Conservation (phyloP, 2,888 invertebrate species). For the Eutolmus rufibarbis region DNA sequence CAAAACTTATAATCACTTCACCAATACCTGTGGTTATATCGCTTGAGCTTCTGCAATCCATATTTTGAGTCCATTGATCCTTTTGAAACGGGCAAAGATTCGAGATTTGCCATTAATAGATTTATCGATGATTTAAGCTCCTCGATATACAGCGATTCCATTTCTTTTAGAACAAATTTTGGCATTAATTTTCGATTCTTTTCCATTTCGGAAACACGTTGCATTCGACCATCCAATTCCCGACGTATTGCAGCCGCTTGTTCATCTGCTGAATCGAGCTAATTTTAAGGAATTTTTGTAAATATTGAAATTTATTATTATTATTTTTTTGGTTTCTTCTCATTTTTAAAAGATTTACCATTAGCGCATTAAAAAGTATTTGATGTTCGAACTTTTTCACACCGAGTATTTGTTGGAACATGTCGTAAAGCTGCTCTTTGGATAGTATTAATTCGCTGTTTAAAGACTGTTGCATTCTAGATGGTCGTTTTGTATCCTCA, state of each 20-base stretch:
- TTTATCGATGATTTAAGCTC: constrained; percentile 98
- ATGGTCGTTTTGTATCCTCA: constrained; percentile 86
- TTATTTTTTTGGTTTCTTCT: not conserved
- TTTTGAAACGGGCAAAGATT: constrained; percentile 98
- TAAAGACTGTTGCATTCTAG: constrained; percentile 84
- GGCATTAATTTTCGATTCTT: constrained; percentile 98
- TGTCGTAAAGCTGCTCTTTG: constrained; percentile 99
- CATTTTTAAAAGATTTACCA: constrained; percentile 67
- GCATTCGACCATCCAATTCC: constrained; percentile 97
- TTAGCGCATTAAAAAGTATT: constrained; percentile 96
- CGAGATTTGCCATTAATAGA: constrained; percentile 97
- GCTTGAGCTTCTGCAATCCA: constrained; percentile 96
- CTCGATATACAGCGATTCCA: constrained; percentile 99
- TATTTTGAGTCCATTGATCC: constrained; percentile 97
- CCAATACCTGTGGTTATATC: constrained; percentile 93
- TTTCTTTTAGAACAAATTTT: constrained; percentile 99
- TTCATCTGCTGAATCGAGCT: constrained; percentile 99
- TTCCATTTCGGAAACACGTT: constrained; percentile 96
- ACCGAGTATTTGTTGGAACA: constrained; percentile 98
- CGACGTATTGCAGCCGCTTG: constrained; percentile 99
- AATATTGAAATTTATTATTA: too few species aligned
- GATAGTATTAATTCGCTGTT: constrained; percentile 95
- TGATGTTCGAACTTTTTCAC: constrained; percentile 99
- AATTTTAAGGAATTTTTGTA: too few species aligned
- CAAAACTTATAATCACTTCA: constrained; percentile 41